These are phyloP conservation scores for Lasiommata megera DNA, from an alignment of 2,888 invertebrate genomes.

Conservation along the genomic window DNA sequence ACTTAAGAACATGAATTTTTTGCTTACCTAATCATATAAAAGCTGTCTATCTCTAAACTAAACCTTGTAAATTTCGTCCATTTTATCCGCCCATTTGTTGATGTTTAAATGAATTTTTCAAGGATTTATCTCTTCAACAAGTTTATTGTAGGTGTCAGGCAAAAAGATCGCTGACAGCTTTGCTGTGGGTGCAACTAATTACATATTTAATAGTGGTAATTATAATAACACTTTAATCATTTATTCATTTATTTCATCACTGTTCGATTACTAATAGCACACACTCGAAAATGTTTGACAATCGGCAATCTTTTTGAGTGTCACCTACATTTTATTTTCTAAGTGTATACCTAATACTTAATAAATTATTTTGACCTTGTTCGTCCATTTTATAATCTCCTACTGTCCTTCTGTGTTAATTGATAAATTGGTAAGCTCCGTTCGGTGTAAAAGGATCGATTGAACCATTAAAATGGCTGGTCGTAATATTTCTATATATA, in stretches of 20 bases:
- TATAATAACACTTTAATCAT: too few species aligned
- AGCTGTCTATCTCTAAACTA: conserved; percentile 20
- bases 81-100: conserved; percentile 32
- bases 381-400: not conserved
- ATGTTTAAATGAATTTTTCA: conserved; percentile 18
- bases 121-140: conserved; percentile 2
- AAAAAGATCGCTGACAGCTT: not conserved
- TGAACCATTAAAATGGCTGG: not conserved
- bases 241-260: too few species aligned
- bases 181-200: too few species aligned
- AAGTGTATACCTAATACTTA: too few species aligned
- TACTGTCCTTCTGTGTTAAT: not conserved
- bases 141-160: not conserved
- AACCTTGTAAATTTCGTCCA: conserved; percentile 33
- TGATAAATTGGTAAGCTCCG: not conserved
- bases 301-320: not conserved
- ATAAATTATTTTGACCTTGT: not conserved
- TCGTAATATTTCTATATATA: not conserved
- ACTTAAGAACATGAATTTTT: not conserved
- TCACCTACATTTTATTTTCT: not conserved
- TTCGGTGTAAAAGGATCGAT: not conserved
- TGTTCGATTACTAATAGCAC: too few species aligned
- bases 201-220: too few species aligned
- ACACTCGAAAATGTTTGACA: not conserved
- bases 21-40: not conserved